Percentiles rank a stretch among this genome's conserved stretches.
Conservation (phyloP, 2,888 invertebrate species). For the Lasioglossum calceatum region DNA sequence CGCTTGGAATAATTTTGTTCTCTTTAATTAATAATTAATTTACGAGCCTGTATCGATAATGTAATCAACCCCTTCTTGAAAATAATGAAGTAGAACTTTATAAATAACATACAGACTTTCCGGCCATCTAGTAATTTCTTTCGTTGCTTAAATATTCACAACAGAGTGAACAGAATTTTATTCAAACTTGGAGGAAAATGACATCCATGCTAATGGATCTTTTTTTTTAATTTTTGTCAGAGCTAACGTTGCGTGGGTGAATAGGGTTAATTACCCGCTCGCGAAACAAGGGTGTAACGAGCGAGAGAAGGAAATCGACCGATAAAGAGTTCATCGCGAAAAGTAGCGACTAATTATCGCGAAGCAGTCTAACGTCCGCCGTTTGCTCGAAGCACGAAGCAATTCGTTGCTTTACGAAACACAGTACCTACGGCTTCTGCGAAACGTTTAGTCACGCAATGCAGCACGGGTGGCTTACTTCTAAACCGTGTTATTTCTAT, state of each 20-base stretch:
- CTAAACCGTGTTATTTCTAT: conserved; percentile 8
- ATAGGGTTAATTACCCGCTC: background rate
- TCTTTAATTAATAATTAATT: background rate
- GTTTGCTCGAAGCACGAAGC: background rate
- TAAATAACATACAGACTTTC: background rate
- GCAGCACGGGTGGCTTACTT: conserved; percentile 36
- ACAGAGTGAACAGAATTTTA: too few relatives aligned
- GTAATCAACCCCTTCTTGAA: too few relatives aligned
- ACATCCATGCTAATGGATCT: too few relatives aligned
- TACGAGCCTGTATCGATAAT: too few relatives aligned
- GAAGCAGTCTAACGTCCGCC: background rate
- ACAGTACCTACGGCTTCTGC: conserved; percentile 11
- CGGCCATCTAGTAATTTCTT: too few relatives aligned
- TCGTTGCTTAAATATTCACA: too few relatives aligned
- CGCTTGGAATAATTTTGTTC: background rate
- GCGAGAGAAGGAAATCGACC: background rate
- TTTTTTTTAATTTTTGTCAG: too few relatives aligned
- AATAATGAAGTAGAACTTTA: too few relatives aligned
- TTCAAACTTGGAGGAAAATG: too few relatives aligned
- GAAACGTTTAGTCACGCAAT: conserved; percentile 54
- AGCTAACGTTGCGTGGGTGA: too few relatives aligned
- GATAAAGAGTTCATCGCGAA: background rate
- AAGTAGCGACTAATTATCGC: background rate
- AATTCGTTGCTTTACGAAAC: conserved; percentile 15
- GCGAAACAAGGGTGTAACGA: background rate